These are phyloP conservation scores for Malaclemys terrapin DNA, from an alignment of 2,113 vertebrate genomes.

Conservation along the genomic window DNA sequence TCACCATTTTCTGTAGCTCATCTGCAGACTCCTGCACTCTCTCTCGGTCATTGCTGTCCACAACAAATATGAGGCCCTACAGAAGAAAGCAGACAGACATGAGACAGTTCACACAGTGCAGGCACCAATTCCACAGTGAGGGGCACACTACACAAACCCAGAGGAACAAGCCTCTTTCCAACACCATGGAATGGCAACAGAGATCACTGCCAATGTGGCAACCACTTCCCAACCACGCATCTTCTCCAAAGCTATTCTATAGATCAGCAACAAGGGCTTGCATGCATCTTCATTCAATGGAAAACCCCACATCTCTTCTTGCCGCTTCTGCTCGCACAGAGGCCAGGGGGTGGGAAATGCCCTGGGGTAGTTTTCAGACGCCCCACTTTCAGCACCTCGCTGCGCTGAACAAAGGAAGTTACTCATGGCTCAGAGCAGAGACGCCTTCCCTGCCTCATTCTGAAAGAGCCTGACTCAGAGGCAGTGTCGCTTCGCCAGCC, in stretches of 20 bases:
- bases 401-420: background rate
- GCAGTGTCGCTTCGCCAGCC: background rate
- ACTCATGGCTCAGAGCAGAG: background rate
- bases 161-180: background rate
- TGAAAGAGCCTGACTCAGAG: background rate
- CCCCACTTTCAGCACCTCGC: background rate
- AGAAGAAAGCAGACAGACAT: background rate
- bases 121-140: background rate
- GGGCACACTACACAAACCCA: background rate
- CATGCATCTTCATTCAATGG: background rate
- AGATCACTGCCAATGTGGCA: background rate
- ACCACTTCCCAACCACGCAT: background rate
- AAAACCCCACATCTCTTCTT: background rate
- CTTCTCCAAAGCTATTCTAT: background rate
- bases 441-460: background rate
- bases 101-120: background rate
- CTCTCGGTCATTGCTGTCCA: constrained; percentile 95
- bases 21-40: constrained; percentile 90
- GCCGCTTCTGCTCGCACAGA: accelerated
- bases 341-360: background rate
- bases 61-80: constrained; percentile 95
- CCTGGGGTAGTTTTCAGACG: accelerated
- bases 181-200: background rate
- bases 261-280: background rate
- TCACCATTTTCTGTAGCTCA: constrained; percentile 93